Conservation (phyloP, 2,113 vertebrate genomes). For the Sciurus niger region DNA sequence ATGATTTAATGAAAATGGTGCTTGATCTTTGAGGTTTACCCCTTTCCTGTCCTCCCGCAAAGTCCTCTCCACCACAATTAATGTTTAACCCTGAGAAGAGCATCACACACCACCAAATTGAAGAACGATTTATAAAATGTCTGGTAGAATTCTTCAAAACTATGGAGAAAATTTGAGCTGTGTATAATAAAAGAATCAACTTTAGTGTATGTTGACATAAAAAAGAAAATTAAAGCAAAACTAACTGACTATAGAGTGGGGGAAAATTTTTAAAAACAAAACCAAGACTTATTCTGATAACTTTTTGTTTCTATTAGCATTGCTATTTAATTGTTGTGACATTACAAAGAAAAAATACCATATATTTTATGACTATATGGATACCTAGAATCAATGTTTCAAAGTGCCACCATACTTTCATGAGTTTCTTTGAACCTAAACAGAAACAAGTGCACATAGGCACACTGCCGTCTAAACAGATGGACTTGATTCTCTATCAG, state of each 20-base stretch:
- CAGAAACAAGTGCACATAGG: constrained; percentile 1
- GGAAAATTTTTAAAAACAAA: neutral
- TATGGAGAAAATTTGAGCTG: neutral
- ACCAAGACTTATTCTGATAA: neutral
- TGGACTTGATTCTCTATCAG: neutral
- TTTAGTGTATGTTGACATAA: neutral
- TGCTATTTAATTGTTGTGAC: neutral
- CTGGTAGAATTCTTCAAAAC: neutral
- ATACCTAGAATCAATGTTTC: neutral
- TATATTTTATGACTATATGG: neutral
- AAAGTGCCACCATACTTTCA: neutral
- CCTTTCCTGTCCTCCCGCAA: neutral
- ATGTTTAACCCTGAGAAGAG: neutral
- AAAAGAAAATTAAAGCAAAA: neutral
- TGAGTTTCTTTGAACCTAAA: constrained; percentile 34
- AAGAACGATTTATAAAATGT: neutral
- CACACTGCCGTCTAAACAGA: neutral
- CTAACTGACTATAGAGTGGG: neutral
- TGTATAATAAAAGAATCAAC: neutral
- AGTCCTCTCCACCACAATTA: fast-evolving
- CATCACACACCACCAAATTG: neutral
- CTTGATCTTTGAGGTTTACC: neutral
- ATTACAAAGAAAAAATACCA: neutral
- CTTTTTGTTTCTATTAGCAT: neutral
- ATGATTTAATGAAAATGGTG: neutral